Evolutionary conservation across 1,140 invertebrate genomes (phyloP).

Genomic region (Propsilocerus akamusi): DNA sequence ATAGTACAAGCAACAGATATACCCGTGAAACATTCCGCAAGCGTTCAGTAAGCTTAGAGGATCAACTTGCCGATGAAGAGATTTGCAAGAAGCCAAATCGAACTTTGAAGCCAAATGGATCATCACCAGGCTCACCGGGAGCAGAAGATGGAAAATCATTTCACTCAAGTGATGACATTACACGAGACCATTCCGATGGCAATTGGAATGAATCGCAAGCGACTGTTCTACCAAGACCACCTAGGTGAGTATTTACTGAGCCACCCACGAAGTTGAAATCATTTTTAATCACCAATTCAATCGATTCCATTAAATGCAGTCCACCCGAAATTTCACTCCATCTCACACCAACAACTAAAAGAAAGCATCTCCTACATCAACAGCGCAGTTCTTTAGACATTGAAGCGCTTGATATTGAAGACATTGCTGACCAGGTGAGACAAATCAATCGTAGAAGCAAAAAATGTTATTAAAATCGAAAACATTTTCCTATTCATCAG

Average conservation of each 20-base stretch:
- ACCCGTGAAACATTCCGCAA: conserved; percentile 29
- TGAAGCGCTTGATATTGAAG: conserved; percentile 51
- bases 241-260: background rate
- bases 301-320: background rate
- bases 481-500: too few species aligned
- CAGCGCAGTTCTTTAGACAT: conserved; percentile 69
- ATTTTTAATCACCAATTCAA: background rate
- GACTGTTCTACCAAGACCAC: conserved; percentile 52
- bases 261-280: background rate
- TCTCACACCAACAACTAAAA: conserved; percentile 51
- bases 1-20: background rate
- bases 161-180: conserved; percentile 32
- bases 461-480: too few species aligned
- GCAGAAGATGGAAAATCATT: conserved; percentile 6
- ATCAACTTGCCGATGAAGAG: conserved; percentile 8
- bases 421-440: conserved; percentile 32
- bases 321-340: conserved; percentile 31
- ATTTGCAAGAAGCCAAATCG: conserved; percentile 10
- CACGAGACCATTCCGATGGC: conserved; percentile 62
- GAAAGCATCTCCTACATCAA: conserved; percentile 59
- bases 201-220: conserved; percentile 76
- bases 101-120: conserved; percentile 13
- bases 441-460: too few species aligned
- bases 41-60: conserved; percentile 40
- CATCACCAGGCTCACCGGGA: background rate